Evolutionary conservation across 2,797 vertebrate species (phyloP).

Genomic region (Mus spretus): DNA sequence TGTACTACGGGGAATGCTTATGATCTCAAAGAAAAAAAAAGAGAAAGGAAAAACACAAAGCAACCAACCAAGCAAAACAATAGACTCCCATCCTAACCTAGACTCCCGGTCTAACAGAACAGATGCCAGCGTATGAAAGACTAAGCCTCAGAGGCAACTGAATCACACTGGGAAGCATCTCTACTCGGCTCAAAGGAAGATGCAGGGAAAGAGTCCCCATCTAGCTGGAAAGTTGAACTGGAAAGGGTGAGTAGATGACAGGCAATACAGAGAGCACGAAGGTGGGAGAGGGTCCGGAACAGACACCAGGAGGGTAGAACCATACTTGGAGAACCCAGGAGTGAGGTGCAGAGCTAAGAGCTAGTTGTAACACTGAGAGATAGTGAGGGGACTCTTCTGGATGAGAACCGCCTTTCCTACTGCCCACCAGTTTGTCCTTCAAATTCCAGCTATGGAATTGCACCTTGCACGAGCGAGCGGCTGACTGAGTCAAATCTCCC

Average conservation of each 20-base stretch:
- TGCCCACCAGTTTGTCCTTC: slow-evolving; percentile 1
- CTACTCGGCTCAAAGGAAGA: not conserved
- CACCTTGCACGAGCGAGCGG: too few relatives aligned
- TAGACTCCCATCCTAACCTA: too few relatives aligned
- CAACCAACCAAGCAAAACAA: too few relatives aligned
- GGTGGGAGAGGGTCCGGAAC: not conserved
- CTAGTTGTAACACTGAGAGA: not conserved
- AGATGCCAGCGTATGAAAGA: not conserved
- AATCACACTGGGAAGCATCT: not conserved
- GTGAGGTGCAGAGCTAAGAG: not conserved
- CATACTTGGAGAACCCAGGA: not conserved
- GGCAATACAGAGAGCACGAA: not conserved
- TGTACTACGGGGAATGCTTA: not conserved
- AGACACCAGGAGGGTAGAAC: not conserved
- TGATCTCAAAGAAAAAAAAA: not conserved
- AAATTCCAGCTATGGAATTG: not conserved
- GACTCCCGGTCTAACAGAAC: not conserved
- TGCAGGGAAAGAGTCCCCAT: not conserved
- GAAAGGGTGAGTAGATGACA: not conserved
- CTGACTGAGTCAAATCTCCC: too few relatives aligned
- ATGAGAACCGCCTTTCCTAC: not conserved
- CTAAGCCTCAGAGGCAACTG: not conserved
- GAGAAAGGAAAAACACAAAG: too few relatives aligned
- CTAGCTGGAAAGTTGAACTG: not conserved
- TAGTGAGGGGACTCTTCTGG: not conserved